Conservation (phyloP, 2,113 vertebrate genomes). For the Ginglymostoma cirratum region DNA sequence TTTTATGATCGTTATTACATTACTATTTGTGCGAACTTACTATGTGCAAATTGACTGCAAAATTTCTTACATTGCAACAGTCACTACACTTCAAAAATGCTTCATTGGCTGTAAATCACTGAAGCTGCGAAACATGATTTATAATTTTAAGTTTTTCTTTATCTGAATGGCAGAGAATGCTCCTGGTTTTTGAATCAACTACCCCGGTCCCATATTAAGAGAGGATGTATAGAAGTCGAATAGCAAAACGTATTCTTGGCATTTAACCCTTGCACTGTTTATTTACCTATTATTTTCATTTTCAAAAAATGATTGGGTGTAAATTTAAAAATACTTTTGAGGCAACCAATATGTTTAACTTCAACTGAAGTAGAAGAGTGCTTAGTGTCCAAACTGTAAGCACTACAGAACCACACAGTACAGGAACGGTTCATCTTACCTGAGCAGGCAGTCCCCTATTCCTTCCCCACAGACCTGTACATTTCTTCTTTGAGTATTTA, state of each 20-base stretch:
- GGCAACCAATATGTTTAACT: not conserved
- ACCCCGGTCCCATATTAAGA: not conserved
- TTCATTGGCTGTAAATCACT: not conserved
- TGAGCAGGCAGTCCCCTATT: not conserved
- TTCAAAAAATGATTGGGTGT: not conserved
- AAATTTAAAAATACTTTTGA: not conserved
- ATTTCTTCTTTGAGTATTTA: not conserved
- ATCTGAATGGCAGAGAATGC: not conserved
- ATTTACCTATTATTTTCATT: not conserved
- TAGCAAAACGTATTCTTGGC: not conserved
- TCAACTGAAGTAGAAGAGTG: not conserved
- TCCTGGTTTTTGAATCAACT: not conserved
- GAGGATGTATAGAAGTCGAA: not conserved
- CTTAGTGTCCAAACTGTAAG: not conserved
- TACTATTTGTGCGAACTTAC: too few species aligned
- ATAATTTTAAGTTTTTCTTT: not conserved
- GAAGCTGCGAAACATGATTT: not conserved
- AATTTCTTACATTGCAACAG: too few species aligned
- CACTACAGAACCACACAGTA: not conserved
- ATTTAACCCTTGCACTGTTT: not conserved
- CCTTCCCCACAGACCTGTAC: not conserved
- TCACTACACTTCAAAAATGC: too few species aligned
- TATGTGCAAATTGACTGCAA: too few species aligned
- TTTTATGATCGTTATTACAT: too few species aligned
- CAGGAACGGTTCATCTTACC: not conserved